Evolutionary conservation across 2,888 invertebrate genomes (phyloP).

Genomic region (Athalia circularis): DNA sequence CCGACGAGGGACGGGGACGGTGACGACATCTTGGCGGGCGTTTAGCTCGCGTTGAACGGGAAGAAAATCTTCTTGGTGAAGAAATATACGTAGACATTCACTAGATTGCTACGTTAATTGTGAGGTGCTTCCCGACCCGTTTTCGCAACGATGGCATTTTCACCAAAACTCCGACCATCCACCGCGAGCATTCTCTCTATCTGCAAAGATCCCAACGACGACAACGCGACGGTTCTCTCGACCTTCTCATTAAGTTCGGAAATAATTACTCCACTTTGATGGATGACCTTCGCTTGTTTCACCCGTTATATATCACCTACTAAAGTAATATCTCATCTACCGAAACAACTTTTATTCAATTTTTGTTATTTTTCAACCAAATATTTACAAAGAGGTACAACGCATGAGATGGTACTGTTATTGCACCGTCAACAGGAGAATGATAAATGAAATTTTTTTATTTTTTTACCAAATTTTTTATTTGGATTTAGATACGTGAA

Average conservation of each 20-base stretch:
- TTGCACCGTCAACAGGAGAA: no score
- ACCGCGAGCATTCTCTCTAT: not conserved
- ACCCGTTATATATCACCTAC: not conserved
- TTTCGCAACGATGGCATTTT: not conserved
- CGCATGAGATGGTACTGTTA: no score
- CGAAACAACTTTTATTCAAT: no score
- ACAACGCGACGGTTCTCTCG: constrained; percentile 9
- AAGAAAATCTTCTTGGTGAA: not conserved
- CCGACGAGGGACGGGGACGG: not conserved
- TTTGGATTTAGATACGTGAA: not conserved
- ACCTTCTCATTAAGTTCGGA: constrained; percentile 9
- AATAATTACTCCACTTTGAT: constrained; percentile 27
- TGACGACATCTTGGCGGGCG: not conserved
- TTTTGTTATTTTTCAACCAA: no score
- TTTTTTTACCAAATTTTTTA: no score
- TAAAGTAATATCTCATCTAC: no score
- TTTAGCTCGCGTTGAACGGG: not conserved
- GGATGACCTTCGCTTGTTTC: constrained; percentile 22
- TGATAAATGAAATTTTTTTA: no score
- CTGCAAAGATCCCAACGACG: not conserved
- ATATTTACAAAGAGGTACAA: no score
- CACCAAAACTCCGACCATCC: not conserved
- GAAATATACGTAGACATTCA: constrained; percentile 12
- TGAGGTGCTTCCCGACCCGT: constrained; percentile 1
- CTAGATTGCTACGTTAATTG: constrained; percentile 7